Conservation (phyloP, 2,113 vertebrate species). For the Manacus vitellinus region DNA sequence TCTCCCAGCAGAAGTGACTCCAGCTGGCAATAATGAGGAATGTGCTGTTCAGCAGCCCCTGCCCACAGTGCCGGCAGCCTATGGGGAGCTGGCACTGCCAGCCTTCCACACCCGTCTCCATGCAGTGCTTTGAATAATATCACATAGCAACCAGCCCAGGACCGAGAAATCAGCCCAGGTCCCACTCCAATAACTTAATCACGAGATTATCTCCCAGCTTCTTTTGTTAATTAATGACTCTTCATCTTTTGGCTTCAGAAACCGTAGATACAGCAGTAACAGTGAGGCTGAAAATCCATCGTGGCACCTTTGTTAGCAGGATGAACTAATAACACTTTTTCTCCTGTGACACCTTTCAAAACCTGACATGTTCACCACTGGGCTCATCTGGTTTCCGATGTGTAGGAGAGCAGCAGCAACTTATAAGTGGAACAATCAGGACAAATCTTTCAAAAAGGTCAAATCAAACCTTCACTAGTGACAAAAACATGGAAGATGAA, state of each 20-base stretch:
- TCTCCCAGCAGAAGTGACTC: not conserved
- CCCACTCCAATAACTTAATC: conserved; percentile 4
- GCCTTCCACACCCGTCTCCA: not conserved
- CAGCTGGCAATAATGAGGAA: not conserved
- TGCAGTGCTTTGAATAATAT: not conserved
- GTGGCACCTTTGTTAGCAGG: not conserved
- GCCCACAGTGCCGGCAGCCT: not conserved
- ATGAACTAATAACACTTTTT: not conserved
- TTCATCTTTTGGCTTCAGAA: not conserved
- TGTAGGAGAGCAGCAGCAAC: not conserved
- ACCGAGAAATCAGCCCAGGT: conserved; percentile 7
- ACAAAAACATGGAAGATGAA: not conserved
- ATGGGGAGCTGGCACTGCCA: not conserved
- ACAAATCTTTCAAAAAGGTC: conserved; percentile 11
- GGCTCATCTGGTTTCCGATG: not conserved
- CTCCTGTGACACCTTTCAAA: not conserved
- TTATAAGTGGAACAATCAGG: not conserved
- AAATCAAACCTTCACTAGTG: not conserved
- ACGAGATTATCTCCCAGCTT: not conserved
- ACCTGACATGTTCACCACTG: not conserved
- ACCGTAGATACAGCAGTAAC: not conserved
- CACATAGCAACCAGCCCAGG: conserved; percentile 49
- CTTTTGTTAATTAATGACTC: conserved; percentile 18
- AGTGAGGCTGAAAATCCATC: not conserved
- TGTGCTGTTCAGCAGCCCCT: not conserved